Conservation (phyloP, 2,888 invertebrate genomes). For the Chrysodeixis includens region DNA sequence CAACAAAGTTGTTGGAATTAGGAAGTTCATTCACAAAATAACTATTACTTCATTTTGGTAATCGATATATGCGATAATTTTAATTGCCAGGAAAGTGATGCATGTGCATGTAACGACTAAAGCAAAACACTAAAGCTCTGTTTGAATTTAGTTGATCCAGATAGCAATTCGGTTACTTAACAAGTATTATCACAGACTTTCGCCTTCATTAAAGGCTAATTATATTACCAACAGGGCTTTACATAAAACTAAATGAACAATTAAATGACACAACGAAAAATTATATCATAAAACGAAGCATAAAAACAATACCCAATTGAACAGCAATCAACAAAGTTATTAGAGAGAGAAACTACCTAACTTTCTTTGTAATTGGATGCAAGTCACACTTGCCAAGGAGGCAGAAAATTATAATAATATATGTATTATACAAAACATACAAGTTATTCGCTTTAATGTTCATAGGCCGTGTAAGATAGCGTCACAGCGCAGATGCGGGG, state of each 20-base stretch:
- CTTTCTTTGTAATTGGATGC: slow-evolving; percentile 23
- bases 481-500: slow-evolving; percentile 30
- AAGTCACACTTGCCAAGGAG: slow-evolving; percentile 14
- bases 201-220: background rate
- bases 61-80: slow-evolving; percentile 24
- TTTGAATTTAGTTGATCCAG: too few species aligned
- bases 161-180: background rate
- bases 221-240: background rate
- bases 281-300: background rate
- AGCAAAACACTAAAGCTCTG: too few species aligned
- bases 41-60: slow-evolving; percentile 24
- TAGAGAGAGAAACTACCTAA: slow-evolving; percentile 6
- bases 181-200: background rate
- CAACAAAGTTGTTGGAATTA: slow-evolving; percentile 50
- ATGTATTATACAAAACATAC: slow-evolving; percentile 20
- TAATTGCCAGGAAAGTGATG: slow-evolving; percentile 34
- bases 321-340: slow-evolving; percentile 2
- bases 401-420: slow-evolving; percentile 17
- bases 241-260: background rate
- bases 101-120: slow-evolving; percentile 9
- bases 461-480: slow-evolving; percentile 39
- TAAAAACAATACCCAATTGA: background rate
- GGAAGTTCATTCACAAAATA: slow-evolving; percentile 39
- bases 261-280: background rate
- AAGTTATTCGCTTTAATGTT: slow-evolving; percentile 27